Base-by-base conservation (phyloP, 1,140 invertebrate species). In the Ridgeia piscesae region DNA sequence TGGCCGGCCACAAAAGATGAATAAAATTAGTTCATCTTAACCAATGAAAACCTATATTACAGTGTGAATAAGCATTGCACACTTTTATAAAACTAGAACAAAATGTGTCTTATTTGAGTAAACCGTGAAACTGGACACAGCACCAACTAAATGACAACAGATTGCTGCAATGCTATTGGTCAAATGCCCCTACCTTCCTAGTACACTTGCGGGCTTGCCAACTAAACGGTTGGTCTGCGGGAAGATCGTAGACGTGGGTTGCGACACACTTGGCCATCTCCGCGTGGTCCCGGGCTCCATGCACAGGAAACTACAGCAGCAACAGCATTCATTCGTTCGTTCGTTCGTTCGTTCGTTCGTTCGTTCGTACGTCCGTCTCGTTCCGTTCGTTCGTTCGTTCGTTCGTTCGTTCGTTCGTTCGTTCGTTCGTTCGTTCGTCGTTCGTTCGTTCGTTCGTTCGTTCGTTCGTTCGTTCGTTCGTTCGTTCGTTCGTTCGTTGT, bases 211-310 rank as follows among this genome's bases (percentile, higher is more conserved):
- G 89, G 89, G 89, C 89, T n/a, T 90, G 34, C 35, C 34, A 34
- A 35, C 34, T 90, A n/a, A 35, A 90, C 2, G 89, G 17, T n/a
- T 34, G 89, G 34, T 90, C 17, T 33, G n/a, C 92, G 1, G 95
- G 95, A 34, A 95, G 93, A 21, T 95, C 93, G 90, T 95, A 95
- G 92, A 95, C 94, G 93, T 94, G 94, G 88, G 95, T 94, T 93
- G 94, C 93, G n/a, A 96, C 94, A 91, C 93, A 93, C 93, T 95
- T 93, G 8, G 95, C 94, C 95, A 96, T 96, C 89, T 95, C 94
- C 50, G 94, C 94, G 93, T 96, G 95, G 92, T 95, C 94, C 91
- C 93, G 93, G 31, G 95, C 94, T 33, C 95, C 95, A 91, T 95
- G 94, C 6, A 95, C 94, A 77, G 95, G 95, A 92, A 96, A 96